Conservation (phyloP, 37 sponge, comb jelly and placozoan genomes). For the Beroe forskalii region DNA sequence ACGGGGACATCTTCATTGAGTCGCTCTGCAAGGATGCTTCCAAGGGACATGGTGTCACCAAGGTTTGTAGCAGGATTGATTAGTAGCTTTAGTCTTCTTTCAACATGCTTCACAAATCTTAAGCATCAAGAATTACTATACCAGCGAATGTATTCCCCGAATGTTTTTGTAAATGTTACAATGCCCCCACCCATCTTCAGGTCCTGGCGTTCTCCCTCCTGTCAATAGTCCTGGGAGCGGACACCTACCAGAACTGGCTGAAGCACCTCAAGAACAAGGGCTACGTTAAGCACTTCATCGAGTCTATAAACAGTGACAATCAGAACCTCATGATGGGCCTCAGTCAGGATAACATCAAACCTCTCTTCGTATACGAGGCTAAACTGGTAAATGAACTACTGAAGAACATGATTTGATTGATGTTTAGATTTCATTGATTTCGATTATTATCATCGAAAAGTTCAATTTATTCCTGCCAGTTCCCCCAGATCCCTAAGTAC, state of each 20-base stretch:
- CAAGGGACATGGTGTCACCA: constrained; percentile 62
- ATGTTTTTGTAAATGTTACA: no score
- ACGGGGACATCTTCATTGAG: constrained; percentile 64
- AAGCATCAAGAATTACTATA: neutral
- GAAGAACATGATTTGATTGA: no score
- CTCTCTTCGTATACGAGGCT: constrained; percentile 56
- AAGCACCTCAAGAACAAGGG: constrained; percentile 61
- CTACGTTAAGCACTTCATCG: constrained; percentile 49
- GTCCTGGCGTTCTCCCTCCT: constrained; percentile 37
- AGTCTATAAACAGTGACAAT: constrained; percentile 51
- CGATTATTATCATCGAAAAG: no score
- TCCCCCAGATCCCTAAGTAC: no score
- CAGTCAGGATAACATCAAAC: constrained; percentile 39
- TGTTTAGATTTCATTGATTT: no score
- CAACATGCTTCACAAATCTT: no score
- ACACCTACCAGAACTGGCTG: constrained; percentile 55
- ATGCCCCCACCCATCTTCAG: no score
- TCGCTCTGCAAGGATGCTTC: constrained; percentile 64
- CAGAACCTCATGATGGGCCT: constrained; percentile 53
- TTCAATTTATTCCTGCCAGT: no score
- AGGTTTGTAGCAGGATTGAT: neutral
- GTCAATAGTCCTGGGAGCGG: constrained; percentile 36
- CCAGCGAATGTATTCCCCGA: neutral
- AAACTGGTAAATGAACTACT: neutral
- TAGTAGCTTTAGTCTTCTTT: no score